phyloP scores from a whole-genome alignment of 2,797 vertebrate species.

The Semaprochilodus insignis region DNA sequence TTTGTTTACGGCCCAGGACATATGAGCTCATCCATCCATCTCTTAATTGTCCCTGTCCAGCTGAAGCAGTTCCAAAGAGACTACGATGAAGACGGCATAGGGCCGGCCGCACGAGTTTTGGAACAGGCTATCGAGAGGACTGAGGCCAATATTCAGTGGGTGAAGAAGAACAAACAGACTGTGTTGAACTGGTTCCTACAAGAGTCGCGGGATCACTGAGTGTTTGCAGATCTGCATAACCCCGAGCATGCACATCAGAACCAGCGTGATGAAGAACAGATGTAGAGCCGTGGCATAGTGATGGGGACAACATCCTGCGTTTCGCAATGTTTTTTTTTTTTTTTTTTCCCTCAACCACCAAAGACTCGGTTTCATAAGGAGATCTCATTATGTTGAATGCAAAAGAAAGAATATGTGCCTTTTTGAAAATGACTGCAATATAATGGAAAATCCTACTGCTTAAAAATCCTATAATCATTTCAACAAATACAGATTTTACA shows the following conservation, averaged over 20 bases:
- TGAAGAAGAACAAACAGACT: slow-evolving; percentile 74
- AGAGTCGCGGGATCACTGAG: slow-evolving; percentile 34
- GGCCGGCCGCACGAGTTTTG: slow-evolving; percentile 68
- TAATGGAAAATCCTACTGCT: neutral
- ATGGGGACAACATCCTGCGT: slow-evolving; percentile 45
- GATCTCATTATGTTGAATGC: slow-evolving; percentile 21
- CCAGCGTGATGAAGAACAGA: slow-evolving; percentile 52
- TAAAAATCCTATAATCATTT: neutral
- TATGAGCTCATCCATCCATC: slow-evolving; percentile 27
- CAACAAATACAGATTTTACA: neutral
- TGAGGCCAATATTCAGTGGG: slow-evolving; percentile 89
- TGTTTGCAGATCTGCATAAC: slow-evolving; percentile 33
- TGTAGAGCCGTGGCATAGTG: slow-evolving; percentile 41
- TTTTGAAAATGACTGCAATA: slow-evolving; percentile 9
- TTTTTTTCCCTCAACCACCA: neutral
- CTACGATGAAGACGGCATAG: slow-evolving; percentile 65
- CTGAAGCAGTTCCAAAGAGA: slow-evolving; percentile 79
- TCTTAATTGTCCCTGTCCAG: slow-evolving; percentile 63
- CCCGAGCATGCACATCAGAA: slow-evolving; percentile 19
- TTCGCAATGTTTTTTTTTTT: slow-evolving; percentile 30
- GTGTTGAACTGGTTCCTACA: slow-evolving; percentile 82
- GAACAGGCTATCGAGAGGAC: slow-evolving; percentile 87
- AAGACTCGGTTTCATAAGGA: slow-evolving; percentile 23
- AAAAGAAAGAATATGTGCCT: slow-evolving; percentile 1
- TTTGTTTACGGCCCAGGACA: slow-evolving; percentile 3